phyloP scores from a whole-genome alignment of 2,888 invertebrate genomes.

The Nephrotoma flavescens region DNA sequence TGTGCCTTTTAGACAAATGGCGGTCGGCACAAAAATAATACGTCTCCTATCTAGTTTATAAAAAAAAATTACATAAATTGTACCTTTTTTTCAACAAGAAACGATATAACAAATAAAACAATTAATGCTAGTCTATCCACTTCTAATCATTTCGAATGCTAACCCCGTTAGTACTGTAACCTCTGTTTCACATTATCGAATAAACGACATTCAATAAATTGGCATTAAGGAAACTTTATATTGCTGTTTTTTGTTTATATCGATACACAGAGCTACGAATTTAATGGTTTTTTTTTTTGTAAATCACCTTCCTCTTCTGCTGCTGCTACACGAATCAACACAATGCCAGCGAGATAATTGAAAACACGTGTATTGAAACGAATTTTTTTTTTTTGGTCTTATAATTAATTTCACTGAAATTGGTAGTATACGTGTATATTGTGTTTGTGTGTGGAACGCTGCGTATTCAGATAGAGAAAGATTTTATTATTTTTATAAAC shows the following conservation, averaged over 20 bases:
- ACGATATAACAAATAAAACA: not conserved
- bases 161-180: not conserved
- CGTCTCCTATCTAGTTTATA: too few species aligned
- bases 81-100: not conserved
- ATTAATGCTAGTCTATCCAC: not conserved
- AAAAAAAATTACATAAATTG: not conserved
- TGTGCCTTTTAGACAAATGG: too few species aligned
- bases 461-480: not conserved
- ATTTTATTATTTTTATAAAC: not conserved
- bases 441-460: not conserved
- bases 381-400: not conserved
- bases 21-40: too few species aligned
- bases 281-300: not conserved
- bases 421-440: not conserved
- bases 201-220: not conserved
- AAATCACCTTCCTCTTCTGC: not conserved
- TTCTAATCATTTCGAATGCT: not conserved
- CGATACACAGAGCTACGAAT: not conserved
- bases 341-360: not conserved
- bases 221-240: not conserved
- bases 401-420: not conserved
- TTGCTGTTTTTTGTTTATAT: not conserved
- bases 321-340: not conserved
- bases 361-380: not conserved
- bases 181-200: not conserved